Base-by-base conservation (phyloP, 2,888 invertebrate genomes). In the Plagodis dolabraria region DNA sequence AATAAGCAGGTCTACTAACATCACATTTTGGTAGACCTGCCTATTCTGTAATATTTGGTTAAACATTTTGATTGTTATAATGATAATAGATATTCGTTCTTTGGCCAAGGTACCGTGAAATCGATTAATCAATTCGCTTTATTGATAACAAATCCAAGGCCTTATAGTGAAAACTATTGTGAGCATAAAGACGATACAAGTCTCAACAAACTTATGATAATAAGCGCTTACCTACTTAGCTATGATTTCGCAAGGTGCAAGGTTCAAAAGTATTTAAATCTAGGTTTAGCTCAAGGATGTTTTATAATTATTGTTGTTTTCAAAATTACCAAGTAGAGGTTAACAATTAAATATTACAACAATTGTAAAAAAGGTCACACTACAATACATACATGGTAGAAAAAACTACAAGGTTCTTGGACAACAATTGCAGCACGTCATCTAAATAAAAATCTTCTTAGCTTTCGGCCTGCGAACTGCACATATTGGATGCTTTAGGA, bases 251-350 rank as follows among this genome's bases (percentile, higher is more conserved):
- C 50, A 47, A 55, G 43, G 11, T 22, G 34, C 55, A 47, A 55
- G 54, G 60, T 55, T 60, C 47, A 47, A 45, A 59, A 55, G 46
- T 40, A 42, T 42, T 60, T 51, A 12, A 54, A 66, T 66, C 60
- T 63, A 63, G 65, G 63, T 66, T 55, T 54, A 53, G 57, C 54
- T 61, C 66, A 66, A 66, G 66, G 66, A 49, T 52, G 42, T 43
- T 35, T 61, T 47, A 53, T 60, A 51, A 42, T 50, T 40, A 40
- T 40, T 40, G 7, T 22, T 22, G 22, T 22, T 36, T 8, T 36
- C 1, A 10, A 40, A 40, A 40, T 33, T 12, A 34, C 43, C 12
- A 47, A 52, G 43, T 47, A 47, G 54, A 54, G 43, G 46, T 51
- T 46, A 40, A 42, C 35, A 53, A 50, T 53, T 58, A 53, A 36